These are phyloP conservation scores for Serripes groenlandicus DNA, from an alignment of 2,888 invertebrate species.

Conservation along the genomic window DNA sequence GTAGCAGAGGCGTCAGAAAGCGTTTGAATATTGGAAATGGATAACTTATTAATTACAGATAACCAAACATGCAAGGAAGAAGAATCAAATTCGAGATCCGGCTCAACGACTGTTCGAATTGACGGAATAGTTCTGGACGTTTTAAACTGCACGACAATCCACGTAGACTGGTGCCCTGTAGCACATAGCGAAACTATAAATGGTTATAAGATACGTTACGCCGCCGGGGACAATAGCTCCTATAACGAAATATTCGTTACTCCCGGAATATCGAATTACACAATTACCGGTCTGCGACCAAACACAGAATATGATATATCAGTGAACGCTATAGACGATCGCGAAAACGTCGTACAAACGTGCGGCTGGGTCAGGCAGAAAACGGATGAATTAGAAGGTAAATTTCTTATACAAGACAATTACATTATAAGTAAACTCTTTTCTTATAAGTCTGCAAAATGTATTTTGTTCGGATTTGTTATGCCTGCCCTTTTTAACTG, in stretches of 20 bases:
- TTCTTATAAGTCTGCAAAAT: no score
- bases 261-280: conserved; percentile 53
- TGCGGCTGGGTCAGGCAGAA: conserved; percentile 49
- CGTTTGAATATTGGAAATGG: no score
- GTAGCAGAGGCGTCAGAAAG: no score
- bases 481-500: no score
- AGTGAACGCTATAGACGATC: conserved; percentile 49
- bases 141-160: conserved; percentile 48
- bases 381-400: conserved; percentile 49
- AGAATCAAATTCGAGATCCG: neutral
- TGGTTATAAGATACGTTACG: conserved; percentile 60
- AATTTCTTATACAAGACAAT: neutral
- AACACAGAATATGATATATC: conserved; percentile 56
- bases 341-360: conserved; percentile 37
- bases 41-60: neutral
- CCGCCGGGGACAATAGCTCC: conserved; percentile 44
- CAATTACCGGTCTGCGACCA: conserved; percentile 48
- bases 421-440: no score
- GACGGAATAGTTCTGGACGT: conserved; percentile 54
- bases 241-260: conserved; percentile 61
- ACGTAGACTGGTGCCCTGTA: conserved; percentile 56
- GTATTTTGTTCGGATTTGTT: no score
- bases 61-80: neutral
- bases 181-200: conserved; percentile 23
- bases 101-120: conserved; percentile 41